Conservation (phyloP, 2,113 vertebrate species). For the Larimichthys crocea region DNA sequence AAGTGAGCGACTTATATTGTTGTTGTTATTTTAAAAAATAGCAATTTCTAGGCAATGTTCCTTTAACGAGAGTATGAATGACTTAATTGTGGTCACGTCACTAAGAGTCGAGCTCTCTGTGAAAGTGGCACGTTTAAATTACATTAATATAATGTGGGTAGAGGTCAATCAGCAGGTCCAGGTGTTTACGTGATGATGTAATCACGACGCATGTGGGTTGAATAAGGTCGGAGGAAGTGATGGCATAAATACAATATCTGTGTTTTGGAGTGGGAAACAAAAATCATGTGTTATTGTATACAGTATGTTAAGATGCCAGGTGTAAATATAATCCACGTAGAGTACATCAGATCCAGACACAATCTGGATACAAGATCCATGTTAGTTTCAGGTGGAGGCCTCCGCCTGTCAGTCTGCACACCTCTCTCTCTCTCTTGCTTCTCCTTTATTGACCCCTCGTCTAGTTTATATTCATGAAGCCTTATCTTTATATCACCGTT, state of each 20-base stretch:
- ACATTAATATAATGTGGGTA: neutral
- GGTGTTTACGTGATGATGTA: slow-evolving; percentile 9
- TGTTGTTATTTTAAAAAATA: too few species aligned
- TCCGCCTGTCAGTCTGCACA: slow-evolving; percentile 8
- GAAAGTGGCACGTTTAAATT: neutral
- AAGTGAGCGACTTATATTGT: too few species aligned
- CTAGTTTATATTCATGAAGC: slow-evolving; percentile 82
- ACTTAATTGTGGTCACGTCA: neutral
- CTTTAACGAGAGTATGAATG: neutral
- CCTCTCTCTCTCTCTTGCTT: neutral
- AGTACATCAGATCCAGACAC: slow-evolving; percentile 47
- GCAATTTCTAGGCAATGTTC: too few species aligned
- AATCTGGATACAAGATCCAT: slow-evolving; percentile 18
- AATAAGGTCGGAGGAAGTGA: slow-evolving; percentile 32
- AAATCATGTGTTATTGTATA: slow-evolving; percentile 27
- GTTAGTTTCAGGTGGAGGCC: neutral
- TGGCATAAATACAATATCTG: slow-evolving; percentile 12
- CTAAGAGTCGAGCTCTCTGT: neutral
- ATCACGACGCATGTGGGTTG: neutral
- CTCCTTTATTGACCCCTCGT: slow-evolving; percentile 60
- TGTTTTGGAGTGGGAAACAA: slow-evolving; percentile 31
- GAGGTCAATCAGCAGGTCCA: neutral
- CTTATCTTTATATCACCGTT: slow-evolving; percentile 85
- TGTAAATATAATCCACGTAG: slow-evolving; percentile 32
- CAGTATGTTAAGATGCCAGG: neutral